Conservation (phyloP, 2,797 vertebrate species). For the Ibycter americanus region DNA sequence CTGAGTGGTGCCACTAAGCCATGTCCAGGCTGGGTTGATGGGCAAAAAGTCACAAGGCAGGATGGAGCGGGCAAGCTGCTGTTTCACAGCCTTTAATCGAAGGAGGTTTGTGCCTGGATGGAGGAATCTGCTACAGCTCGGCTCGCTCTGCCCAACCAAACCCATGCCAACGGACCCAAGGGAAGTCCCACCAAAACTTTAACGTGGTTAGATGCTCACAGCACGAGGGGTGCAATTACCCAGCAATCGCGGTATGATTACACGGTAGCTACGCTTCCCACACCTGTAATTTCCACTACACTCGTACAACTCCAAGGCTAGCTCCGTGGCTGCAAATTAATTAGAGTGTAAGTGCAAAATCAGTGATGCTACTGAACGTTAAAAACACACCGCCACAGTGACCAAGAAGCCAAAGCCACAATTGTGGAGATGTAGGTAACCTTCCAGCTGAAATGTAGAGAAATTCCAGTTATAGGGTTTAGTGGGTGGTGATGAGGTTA, state of each 20-base stretch:
- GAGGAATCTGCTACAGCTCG: background rate
- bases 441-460: background rate
- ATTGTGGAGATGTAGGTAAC: background rate
- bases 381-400: background rate
- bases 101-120: background rate
- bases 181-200: background rate
- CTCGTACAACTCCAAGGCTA: background rate
- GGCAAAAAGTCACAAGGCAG: background rate
- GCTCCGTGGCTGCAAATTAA: background rate
- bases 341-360: background rate
- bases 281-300: slow-evolving; percentile 6
- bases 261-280: background rate
- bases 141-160: background rate
- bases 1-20: background rate
- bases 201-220: background rate
- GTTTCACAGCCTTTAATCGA: background rate
- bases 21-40: background rate
- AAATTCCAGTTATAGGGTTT: background rate
- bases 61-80: background rate
- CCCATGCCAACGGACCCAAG: accelerated
- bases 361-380: background rate
- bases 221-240: background rate
- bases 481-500: background rate
- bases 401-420: background rate
- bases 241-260: background rate